phyloP scores from a whole-genome alignment of 2,113 vertebrate species.

The Menura novaehollandiae region DNA sequence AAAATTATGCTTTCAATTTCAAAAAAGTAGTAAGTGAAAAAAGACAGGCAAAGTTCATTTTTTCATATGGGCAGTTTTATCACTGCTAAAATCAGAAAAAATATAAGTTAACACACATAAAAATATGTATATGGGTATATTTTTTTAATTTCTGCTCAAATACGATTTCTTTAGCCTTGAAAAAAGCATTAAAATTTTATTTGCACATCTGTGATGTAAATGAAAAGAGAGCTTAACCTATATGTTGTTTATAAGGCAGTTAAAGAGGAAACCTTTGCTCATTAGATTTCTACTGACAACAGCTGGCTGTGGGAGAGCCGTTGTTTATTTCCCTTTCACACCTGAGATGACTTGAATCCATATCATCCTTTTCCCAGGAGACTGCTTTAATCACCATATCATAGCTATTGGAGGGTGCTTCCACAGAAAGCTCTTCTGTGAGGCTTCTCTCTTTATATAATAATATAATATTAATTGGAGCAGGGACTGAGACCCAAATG shows the following conservation, averaged over 20 bases:
- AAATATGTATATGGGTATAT: not conserved
- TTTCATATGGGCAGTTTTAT: not conserved
- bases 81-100: not conserved
- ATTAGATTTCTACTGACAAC: not conserved
- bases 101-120: not conserved
- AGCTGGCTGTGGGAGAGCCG: rapidly evolving
- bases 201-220: rapidly evolving
- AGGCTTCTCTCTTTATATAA: not conserved
- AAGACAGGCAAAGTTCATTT: not conserved
- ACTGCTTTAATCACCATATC: not conserved
- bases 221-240: not conserved
- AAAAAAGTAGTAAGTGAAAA: not conserved
- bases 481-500: not conserved
- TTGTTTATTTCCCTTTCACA: not conserved
- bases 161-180: not conserved
- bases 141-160: not conserved
- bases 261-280: not conserved
- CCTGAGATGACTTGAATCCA: not conserved
- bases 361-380: not conserved
- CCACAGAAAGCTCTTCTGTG: not conserved
- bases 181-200: not conserved
- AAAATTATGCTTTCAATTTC: not conserved
- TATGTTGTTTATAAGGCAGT: not conserved
- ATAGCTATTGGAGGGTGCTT: not conserved
- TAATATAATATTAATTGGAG: not conserved